Base-by-base conservation (phyloP, 2,888 invertebrate species). In the Argyra leucocephala region DNA sequence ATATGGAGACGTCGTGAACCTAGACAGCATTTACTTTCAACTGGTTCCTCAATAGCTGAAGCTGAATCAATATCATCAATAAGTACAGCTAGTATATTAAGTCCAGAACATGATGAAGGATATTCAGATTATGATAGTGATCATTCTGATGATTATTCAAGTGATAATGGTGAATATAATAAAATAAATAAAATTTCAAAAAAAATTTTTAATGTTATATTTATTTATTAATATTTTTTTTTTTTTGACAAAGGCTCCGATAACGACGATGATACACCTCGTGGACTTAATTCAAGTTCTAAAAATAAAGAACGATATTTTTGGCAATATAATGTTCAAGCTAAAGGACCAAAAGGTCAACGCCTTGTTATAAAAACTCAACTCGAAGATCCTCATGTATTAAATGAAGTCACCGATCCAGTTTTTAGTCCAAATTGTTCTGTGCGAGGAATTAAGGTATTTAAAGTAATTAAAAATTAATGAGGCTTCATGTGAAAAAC, bases 321-420 rank as follows among this genome's bases (percentile, higher is more conserved):
- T 78, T 98, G 98, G 97, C 97, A 97, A 78, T 98, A 98, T 79
- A 98, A 98, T 82, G 94, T 96, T 0, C 97, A 97, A 81, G 92
- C 96, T 1, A 96, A 98, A 81, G 96, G 98, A 1, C 96, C 97
- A 6, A 96, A 98, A 81, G 96, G 96, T 59, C 93, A 95, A 78
- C 83, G 94, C 69, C 82, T 94, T 68, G 88, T 92, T 62, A 84
- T 93, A 72, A 89, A 91, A 78, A 88, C 90, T 63, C 89, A 91
- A 75, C 85, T 89, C 58, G 91, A 91, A 75, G 95, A 97, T 82
- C 96, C 97, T 10, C 96, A 97, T 80, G 85, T 91, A 60, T 82
- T 96, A 68, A 90, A 93, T 75, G 89, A 90, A 77, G 87, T 95
- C 64, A 93, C 94, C 63, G 97, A 98, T 82, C 97, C 97, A 1